These are phyloP conservation scores for Cydia strobilella DNA, from an alignment of 1,140 invertebrate species.

Conservation along the genomic window DNA sequence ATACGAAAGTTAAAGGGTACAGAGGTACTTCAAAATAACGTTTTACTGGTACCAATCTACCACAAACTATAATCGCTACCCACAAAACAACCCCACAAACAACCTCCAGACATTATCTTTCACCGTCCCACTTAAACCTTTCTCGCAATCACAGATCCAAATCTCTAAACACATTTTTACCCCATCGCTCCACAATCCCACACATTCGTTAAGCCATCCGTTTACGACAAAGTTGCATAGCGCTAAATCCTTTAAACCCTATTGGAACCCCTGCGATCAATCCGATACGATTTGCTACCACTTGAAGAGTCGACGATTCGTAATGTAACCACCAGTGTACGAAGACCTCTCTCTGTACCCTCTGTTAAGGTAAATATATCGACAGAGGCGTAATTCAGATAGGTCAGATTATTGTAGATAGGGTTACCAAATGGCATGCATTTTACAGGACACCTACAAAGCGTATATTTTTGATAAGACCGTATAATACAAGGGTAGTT, in stretches of 20 bases:
- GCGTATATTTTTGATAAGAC: too few relatives aligned
- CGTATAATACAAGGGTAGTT: too few relatives aligned
- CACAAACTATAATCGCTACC: too few relatives aligned
- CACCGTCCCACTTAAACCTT: neutral
- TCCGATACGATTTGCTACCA: slow-evolving; percentile 28
- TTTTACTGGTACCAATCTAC: too few relatives aligned
- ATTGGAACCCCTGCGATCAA: slow-evolving; percentile 4
- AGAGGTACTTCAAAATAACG: too few relatives aligned
- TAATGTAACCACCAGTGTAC: neutral
- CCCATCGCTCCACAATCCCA: slow-evolving; percentile 2
- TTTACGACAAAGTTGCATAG: slow-evolving; percentile 7
- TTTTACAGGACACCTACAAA: too few relatives aligned
- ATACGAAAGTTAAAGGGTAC: too few relatives aligned
- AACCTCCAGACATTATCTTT: neutral
- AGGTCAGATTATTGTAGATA: neutral
- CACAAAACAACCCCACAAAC: neutral
- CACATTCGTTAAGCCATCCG: neutral
- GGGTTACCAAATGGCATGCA: too few relatives aligned
- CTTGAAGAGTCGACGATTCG: slow-evolving; percentile 24
- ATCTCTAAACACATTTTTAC: slow-evolving; percentile 19
- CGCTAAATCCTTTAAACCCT: slow-evolving; percentile 8
- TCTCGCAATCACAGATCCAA: slow-evolving; percentile 2
- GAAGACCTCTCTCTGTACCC: neutral
- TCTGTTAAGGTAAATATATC: neutral
- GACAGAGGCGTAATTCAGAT: neutral